Percentiles rank a stretch among this genome's conserved stretches.
These are phyloP conservation scores for Chionodraco myersi DNA, from an alignment of 2,113 vertebrate species.

Conservation along the genomic window DNA sequence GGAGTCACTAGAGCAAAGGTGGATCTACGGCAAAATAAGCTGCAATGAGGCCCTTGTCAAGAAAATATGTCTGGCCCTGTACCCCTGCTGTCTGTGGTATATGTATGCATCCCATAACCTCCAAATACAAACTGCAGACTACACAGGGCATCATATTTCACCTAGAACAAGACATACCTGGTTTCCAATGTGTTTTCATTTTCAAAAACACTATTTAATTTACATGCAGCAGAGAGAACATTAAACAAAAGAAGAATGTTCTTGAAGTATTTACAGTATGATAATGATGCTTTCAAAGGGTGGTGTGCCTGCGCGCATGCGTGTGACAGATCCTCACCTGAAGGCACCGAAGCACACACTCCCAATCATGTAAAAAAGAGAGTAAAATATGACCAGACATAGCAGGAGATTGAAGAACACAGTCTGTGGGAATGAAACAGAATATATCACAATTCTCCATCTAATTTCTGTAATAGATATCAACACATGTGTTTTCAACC, in stretches of 20 bases:
- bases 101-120: background rate
- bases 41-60: background rate
- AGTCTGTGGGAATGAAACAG: slow-evolving; percentile 67
- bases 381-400: slow-evolving; percentile 87
- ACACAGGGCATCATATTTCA: background rate
- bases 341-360: slow-evolving; percentile 85
- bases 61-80: background rate
- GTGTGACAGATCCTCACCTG: slow-evolving; percentile 78
- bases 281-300: background rate
- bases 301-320: slow-evolving; percentile 19
- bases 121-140: background rate
- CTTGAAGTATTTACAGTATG: background rate
- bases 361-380: slow-evolving; percentile 86
- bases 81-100: background rate
- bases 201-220: background rate
- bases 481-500: background rate
- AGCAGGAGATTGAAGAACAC: slow-evolving; percentile 85
- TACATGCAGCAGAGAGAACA: background rate
- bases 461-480: background rate
- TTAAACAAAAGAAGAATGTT: background rate
- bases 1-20: background rate
- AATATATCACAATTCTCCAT: slow-evolving; percentile 1
- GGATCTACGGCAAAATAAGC: background rate
- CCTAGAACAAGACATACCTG: background rate
- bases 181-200: background rate